Evolutionary conservation across 2,888 invertebrate genomes (phyloP), one percentile per base, ranked within the genome.

Genomic region (Drosophila mimetica): DNA sequence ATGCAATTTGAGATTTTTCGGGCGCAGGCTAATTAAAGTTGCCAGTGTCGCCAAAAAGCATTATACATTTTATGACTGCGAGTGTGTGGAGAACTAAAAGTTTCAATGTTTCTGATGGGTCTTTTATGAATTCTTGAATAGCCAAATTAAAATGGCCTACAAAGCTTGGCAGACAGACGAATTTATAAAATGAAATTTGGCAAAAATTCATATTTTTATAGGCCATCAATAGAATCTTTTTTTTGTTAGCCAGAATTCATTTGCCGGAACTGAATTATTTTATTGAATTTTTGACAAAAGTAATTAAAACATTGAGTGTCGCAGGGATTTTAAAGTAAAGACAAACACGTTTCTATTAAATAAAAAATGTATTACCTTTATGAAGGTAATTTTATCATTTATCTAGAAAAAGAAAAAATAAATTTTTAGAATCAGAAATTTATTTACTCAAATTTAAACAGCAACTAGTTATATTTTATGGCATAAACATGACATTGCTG

Each of bases 1-100:
- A 70, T 74, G 71, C 61, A 61, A 51, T 51, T 72, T 76, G 71
- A 74, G 80, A 73, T 78, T 84, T 83, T 76, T 76, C 75, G 81
- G 69, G 69, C 47, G 55, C 6, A 63, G 11, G 28, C 64, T 75
- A 81, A 81, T 81, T 84, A 84, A 78, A 71, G 71, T 63, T 47
- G 42, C 37, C n/a, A 48, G 28, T 47, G 44, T 14, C 34, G 16
- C 48, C 11, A 1, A 16, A 67, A 60, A 39, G 59, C 53, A 39
- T 41, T 44, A 34, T 9, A 39, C 36, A 42, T 25, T 70, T 60
- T 41, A 69, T 54, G 50, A 25, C 20, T 37, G 16, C 4, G 18
- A 6, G 39, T 20, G 39, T 20, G 30, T 28, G 16, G 30, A 8
- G 13, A 28, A 14, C 32, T 8, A 32, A 42, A 7, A 8, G 41